Base-by-base conservation (phyloP, 2,888 invertebrate genomes). In the Alcis repandata region DNA sequence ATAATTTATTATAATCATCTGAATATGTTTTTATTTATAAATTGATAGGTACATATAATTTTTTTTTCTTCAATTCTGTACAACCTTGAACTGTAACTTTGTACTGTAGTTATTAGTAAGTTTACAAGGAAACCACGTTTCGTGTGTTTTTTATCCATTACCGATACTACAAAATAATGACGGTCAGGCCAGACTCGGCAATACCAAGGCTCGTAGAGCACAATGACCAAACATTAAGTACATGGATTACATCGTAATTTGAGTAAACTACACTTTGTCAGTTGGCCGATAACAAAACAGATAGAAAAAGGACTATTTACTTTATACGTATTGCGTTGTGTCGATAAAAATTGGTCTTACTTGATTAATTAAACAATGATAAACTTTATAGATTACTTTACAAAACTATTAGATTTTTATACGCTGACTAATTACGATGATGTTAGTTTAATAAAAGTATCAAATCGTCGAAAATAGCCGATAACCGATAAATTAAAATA, bases 161-260 rank as follows among this genome's bases (percentile, higher is more conserved):
- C 71, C 73, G 75, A 72, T 68, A 72, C 72, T 75, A 73, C 76
- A 77, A 79, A 79, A 69, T 78, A 81, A 82, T 75, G 79, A 79
- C 78, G 84, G 81, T 84, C 75, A 73, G 70, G 71, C 71, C 49
- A 68, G 78, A 79, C 78, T 78, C 73, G 74, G 72, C 78, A 80
- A 79, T 78, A 78, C 74, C 75, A 72, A 76, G 74, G 64, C 71
- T 75, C 72, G 72, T 71, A 68, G 71, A 79, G 69, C 75, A 79
- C 78, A 79, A 77, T 76, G 74, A 69, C 68, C 72, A 73, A 72
- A 74, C 65, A 66, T 77, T 74, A 56, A 46, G 54, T 43, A 79
- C 77, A 75, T 78, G 79, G 77, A 81, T 79, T 82, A 84, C 78
- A 80, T 78, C 77, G 75, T 78, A 84, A 81, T 60, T 80, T 83